Base-by-base conservation (phyloP, 1,140 invertebrate species). In the Phthorimaea operculella region DNA sequence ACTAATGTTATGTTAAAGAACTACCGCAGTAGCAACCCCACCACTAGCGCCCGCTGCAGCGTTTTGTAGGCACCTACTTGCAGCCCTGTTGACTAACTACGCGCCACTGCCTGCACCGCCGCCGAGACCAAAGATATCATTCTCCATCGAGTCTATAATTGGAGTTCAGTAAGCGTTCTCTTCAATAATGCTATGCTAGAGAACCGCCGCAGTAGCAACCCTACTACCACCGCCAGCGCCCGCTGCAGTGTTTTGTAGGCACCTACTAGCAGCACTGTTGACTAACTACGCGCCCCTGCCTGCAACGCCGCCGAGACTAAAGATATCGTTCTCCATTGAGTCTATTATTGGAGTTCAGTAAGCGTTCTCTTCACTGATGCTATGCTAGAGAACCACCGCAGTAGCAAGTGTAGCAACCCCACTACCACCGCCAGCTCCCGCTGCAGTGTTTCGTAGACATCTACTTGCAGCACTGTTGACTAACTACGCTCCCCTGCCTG, bases 81-180 rank as follows among this genome's bases (percentile, higher is more conserved):
- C 76, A 21, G 82, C 70, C 16, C 60, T 76, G 12, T 67, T 74
- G 10, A 72, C 66, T n/a, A 75, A 71, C 51, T 79, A 73, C 54
- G 60, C 65, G 1, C 52, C 60, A 36, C 69, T 47, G 48, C 54
- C n/a, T 9, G 3, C 36, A 3, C 48, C 48, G 21, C 17, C 59
- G 2, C 62, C 73, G 63, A 63, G 82, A 64, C 75, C 83, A 64
- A 70, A 88, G 77, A 75, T 89, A 54, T 88, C 87, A 17, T 89
- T 89, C 65, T 88, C 87, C 33, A 88, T 89, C 14, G 88, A 89
- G 64, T 87, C 88, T 12, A 89, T 89, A 58, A 88, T 89, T 58
- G 87, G 88, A 11, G 77, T 87, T 4, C 83, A 79, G 59, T 88
- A 72, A 64, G 2, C 16, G 11, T 15, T 2, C 21, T 28, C 21